Evolutionary conservation across 2,888 invertebrate genomes (phyloP).

Genomic region (Achlya flavicornis): DNA sequence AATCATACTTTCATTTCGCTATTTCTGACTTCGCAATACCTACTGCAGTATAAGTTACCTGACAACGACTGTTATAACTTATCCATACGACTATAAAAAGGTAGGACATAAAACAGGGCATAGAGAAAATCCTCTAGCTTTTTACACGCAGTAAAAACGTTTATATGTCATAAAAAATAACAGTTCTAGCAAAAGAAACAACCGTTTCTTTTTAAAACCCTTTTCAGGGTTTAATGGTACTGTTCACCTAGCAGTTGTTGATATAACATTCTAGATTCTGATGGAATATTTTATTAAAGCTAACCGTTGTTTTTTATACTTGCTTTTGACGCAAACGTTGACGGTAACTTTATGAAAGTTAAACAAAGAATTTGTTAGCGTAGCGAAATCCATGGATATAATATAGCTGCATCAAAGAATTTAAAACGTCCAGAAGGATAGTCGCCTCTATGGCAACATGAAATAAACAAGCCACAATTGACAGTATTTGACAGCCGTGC

Average conservation of each 20-base stretch:
- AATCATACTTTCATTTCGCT: background rate
- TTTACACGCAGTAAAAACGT: constrained; percentile 17
- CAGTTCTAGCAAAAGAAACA: constrained; percentile 4
- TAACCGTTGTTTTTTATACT: background rate
- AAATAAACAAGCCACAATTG: no score
- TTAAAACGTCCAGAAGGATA: no score
- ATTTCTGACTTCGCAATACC: background rate
- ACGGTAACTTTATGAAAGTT: no score
- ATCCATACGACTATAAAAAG: background rate
- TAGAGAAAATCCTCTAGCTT: constrained; percentile 1
- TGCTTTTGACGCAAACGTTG: no score
- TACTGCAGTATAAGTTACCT: background rate
- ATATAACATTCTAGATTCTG: background rate
- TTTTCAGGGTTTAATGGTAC: background rate
- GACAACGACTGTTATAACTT: background rate
- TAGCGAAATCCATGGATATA: no score
- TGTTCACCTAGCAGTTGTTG: background rate
- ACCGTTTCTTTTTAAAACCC: constrained; percentile 5
- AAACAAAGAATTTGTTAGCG: no score
- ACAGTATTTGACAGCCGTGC: no score
- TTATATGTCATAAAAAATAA: constrained; percentile 19
- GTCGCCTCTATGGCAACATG: no score
- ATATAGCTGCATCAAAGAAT: no score
- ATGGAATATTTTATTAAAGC: background rate
- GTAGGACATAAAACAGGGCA: constrained; percentile 1